A percentile compares a stretch with the other conserved stretches of the same genome.
These are phyloP conservation scores for Sisyra terminalis DNA, from an alignment of 2,888 invertebrate species.

Conservation along the genomic window DNA sequence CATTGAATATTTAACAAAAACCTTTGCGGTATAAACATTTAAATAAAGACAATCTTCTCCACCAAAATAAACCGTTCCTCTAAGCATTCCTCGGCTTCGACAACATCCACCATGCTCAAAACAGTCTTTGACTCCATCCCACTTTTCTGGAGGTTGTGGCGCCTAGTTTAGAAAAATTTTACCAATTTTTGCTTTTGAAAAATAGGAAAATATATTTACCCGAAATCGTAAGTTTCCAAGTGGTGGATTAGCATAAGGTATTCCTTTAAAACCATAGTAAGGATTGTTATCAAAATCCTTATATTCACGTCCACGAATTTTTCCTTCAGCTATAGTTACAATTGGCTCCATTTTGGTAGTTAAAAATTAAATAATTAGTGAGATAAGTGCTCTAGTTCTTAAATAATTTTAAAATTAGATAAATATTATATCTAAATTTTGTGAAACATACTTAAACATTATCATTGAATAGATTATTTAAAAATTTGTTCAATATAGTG, in stretches of 20 bases:
- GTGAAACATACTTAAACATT: too few species aligned
- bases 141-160: background rate
- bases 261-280: background rate
- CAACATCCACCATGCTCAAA: background rate
- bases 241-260: slow-evolving; percentile 1
- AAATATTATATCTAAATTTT: too few species aligned
- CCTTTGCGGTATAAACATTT: background rate
- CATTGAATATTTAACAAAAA: background rate
- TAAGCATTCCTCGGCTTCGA: too few species aligned
- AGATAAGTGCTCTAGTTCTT: too few species aligned
- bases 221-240: background rate
- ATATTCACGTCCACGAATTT: background rate
- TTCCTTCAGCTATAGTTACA: background rate
- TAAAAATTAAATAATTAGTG: too few species aligned
- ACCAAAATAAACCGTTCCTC: background rate
- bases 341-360: background rate
- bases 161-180: slow-evolving; percentile 1
- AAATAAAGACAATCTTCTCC: background rate
- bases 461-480: too few species aligned
- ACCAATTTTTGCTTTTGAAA: too few species aligned
- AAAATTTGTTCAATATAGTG: too few species aligned
- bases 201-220: background rate
- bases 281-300: background rate
- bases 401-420: too few species aligned
- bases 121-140: background rate